Base-by-base conservation (phyloP, 2,797 vertebrate species). In the Erethizon dorsatum region DNA sequence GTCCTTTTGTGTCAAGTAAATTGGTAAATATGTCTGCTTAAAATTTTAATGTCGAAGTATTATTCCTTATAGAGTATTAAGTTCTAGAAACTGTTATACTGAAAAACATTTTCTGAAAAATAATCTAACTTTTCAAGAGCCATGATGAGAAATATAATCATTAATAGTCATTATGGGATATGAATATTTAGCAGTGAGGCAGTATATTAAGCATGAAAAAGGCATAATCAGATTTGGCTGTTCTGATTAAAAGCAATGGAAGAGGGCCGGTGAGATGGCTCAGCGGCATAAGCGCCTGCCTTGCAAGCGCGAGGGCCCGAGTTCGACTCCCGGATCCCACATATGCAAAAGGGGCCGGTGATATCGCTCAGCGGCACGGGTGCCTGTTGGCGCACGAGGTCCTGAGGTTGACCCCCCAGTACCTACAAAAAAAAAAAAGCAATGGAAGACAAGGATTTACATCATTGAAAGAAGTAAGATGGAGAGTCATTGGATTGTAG, bases 61-160 rank as follows among this genome's bases (percentile, higher is more conserved):
- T 77, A 61, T 14, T 31, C 31, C 33, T 83, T 59, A 31, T 2
- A 50, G 28, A 37, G 5, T 91, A 63, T 56, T 89, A 65, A n/a
- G 33, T 80, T 93, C 45, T 52, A 69, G 59, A 93, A 90, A 41
- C 9, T 75, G 13, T 61, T 80, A 54, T 13, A 52, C 2, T 82
- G 45, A 71, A 69, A 83, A 89, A 54, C 26, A 4, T 65, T 94
- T 94, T 67, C 28, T 86, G 24, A 77, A 83, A 93, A 90, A 31
- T 26, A 84, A 57, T 41, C 45, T 63, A 86, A 79, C 12, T 67
- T 47, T 94, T 92, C 20, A 50, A 61, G 33, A 75, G 6, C 67
- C 13, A 59, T 83, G 78, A 94, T 54, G 37, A 33, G 26, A 93
- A 85, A 91, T 63, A 77, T 31, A 77, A 24, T 63, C 37, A 79